Conservation (phyloP, 2,797 vertebrate genomes). For the Tarsius wallacei region DNA sequence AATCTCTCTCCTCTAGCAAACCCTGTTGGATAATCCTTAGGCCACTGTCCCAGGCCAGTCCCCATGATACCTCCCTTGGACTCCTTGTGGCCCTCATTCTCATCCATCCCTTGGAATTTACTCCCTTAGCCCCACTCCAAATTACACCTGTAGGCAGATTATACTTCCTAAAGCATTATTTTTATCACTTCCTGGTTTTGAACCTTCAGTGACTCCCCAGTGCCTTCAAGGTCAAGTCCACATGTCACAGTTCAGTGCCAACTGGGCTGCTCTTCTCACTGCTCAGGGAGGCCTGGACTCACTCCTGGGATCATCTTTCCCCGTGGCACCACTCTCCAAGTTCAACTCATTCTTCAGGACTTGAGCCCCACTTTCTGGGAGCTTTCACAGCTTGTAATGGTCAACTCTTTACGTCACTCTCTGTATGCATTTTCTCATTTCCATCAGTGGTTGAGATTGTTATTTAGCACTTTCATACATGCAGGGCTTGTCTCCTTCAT, state of each 20-base stretch:
- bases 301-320: background rate
- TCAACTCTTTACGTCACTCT: background rate
- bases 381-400: background rate
- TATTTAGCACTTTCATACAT: background rate
- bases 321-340: background rate
- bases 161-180: conserved; percentile 1
- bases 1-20: conserved; percentile 19
- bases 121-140: background rate
- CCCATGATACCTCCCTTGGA: too few species aligned
- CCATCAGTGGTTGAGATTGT: background rate
- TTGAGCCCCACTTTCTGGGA: background rate
- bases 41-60: background rate
- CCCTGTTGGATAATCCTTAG: conserved; percentile 11
- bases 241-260: background rate
- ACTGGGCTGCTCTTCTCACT: background rate
- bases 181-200: background rate
- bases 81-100: background rate
- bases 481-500: background rate
- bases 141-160: background rate
- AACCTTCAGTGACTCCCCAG: background rate
- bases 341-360: conserved; percentile 18
- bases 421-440: conserved; percentile 1
- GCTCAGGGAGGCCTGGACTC: background rate
- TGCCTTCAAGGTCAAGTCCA: background rate
- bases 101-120: background rate